Conservation (phyloP, 2,113 vertebrate species). For the Acinonyx jubatus region DNA sequence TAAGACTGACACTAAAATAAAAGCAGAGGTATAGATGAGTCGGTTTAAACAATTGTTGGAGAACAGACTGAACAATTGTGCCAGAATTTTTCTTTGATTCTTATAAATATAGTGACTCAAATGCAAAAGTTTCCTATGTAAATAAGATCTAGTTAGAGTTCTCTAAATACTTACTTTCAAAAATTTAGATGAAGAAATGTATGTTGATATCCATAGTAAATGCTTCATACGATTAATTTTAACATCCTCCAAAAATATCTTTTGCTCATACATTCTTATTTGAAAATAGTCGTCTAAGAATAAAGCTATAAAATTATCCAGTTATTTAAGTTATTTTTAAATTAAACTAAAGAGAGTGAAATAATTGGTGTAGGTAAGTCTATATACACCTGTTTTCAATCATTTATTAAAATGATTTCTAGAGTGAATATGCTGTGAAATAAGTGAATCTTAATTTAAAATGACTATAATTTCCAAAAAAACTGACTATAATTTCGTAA, state of each 20-base stretch:
- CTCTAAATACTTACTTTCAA: slow-evolving; percentile 46
- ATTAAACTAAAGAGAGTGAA: background rate
- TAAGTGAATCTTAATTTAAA: background rate
- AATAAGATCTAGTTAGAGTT: background rate
- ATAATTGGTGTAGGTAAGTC: background rate
- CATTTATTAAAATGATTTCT: background rate
- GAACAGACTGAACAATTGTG: background rate
- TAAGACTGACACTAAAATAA: background rate
- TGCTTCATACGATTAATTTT: background rate
- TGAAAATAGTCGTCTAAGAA: background rate
- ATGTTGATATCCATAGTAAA: background rate
- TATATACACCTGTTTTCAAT: background rate
- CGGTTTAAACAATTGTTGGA: background rate
- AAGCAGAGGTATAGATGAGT: slow-evolving; percentile 7
- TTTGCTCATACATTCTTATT: slow-evolving; percentile 35
- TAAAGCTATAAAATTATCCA: background rate
- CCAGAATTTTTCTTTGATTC: background rate
- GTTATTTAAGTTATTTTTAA: slow-evolving; percentile 32
- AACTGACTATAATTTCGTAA: background rate
- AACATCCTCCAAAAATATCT: background rate
- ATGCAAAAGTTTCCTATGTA: background rate
- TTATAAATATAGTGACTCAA: background rate
- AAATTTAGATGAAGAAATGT: background rate
- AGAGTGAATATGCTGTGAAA: background rate
- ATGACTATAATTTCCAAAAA: background rate